Conservation (phyloP, 2,888 invertebrate genomes). For the Sarcophaga caerulescens region DNA sequence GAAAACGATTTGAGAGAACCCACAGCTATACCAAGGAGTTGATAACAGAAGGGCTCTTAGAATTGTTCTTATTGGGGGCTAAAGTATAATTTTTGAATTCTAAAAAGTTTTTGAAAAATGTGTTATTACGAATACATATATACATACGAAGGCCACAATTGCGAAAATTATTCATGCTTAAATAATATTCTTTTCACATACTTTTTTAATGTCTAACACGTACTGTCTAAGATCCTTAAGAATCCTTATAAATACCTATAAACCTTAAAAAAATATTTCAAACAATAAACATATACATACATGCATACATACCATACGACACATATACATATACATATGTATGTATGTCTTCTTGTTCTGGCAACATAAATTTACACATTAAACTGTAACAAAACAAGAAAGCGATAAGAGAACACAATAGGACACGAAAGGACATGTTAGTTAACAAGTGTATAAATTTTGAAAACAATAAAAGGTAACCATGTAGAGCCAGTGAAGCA, state of each 20-base stretch:
- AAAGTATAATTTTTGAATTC: too few species aligned
- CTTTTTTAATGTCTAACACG: slow-evolving; percentile 25
- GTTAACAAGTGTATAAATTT: slow-evolving; percentile 46
- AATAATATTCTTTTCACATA: slow-evolving; percentile 9
- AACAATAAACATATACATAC: not conserved
- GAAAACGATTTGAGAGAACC: too few species aligned
- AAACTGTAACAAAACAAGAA: slow-evolving; percentile 17
- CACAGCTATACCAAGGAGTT: too few species aligned
- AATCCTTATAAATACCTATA: slow-evolving; percentile 45
- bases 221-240: slow-evolving; percentile 27
- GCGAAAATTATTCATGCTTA: slow-evolving; percentile 7
- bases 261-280: not conserved
- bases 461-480: slow-evolving; percentile 12
- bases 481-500: not conserved
- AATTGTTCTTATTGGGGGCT: too few species aligned
- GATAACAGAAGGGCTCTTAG: too few species aligned
- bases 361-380: slow-evolving; percentile 27
- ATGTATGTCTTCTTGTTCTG: not conserved
- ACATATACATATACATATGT: not conserved
- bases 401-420: not conserved
- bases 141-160: not conserved
- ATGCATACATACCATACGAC: too few species aligned
- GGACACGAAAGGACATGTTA: not conserved
- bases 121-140: too few species aligned
- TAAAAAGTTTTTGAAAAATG: too few species aligned